A percentile compares a stretch with the other conserved stretches of the same genome.
Evolutionary conservation across 1,140 invertebrate genomes (phyloP).

Genomic region (Neoseiulus cucumeris): DNA sequence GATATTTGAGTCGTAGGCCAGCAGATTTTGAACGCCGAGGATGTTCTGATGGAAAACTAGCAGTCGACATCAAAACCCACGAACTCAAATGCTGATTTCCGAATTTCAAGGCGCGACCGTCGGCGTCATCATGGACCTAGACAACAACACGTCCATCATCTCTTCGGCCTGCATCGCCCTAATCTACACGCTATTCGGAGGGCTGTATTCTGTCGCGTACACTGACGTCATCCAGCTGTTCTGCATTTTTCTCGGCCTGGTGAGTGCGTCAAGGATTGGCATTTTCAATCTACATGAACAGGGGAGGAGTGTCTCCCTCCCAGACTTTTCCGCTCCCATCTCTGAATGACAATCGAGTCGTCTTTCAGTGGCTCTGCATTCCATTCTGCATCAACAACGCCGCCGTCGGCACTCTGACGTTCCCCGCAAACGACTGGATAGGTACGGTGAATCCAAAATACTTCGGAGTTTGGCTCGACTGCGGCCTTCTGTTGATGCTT

Average conservation of each 20-base stretch:
- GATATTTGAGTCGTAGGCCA: too few relatives aligned
- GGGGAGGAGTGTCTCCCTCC: background rate
- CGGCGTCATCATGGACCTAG: conserved; percentile 87
- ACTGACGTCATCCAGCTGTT: conserved; percentile 97
- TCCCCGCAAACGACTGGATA: conserved; percentile 73
- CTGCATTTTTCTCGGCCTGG: conserved; percentile 90
- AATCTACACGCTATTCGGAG: conserved; percentile 91
- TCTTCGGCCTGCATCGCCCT: conserved; percentile 86
- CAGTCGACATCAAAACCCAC: too few relatives aligned
- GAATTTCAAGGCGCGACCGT: conserved; percentile 55
- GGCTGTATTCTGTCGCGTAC: conserved; percentile 91
- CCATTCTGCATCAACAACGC: conserved; percentile 78
- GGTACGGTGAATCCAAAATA: conserved; percentile 48
- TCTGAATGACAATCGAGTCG: background rate
- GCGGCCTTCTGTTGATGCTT: conserved; percentile 72
- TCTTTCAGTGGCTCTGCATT: conserved; percentile 71
- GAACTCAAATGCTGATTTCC: too few relatives aligned
- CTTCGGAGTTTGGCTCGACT: conserved; percentile 68
- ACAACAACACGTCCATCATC: conserved; percentile 74
- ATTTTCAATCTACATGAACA: background rate
- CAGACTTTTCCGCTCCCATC: background rate
- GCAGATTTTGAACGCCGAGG: too few relatives aligned
- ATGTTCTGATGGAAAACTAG: too few relatives aligned
- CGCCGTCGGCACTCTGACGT: conserved; percentile 50
- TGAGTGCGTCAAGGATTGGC: conserved; percentile 27